Evolutionary conservation across 2,113 vertebrate genomes (phyloP).

Genomic region (Varanus komodoensis): DNA sequence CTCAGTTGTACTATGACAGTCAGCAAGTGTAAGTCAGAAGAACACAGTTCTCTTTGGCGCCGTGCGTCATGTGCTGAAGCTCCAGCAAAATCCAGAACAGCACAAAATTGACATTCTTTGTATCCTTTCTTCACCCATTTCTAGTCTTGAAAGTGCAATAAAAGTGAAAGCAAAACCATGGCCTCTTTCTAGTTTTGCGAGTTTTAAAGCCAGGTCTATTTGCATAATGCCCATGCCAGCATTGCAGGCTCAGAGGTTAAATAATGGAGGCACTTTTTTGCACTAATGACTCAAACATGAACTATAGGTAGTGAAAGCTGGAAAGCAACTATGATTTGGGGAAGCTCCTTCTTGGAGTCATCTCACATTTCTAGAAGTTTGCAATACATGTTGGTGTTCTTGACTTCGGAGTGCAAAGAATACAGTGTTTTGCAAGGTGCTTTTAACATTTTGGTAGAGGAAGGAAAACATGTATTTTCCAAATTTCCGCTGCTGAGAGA

Average conservation of each 20-base stretch:
- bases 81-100: background rate
- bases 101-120: background rate
- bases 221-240: background rate
- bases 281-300: too few relatives aligned
- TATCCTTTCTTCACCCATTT: slow-evolving; percentile 33
- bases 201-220: background rate
- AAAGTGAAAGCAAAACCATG: background rate
- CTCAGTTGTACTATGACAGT: background rate
- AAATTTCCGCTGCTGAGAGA: background rate
- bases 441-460: background rate
- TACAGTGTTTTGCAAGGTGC: background rate
- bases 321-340: too few relatives aligned
- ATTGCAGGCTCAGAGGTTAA: background rate
- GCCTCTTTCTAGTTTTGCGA: background rate
- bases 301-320: too few relatives aligned
- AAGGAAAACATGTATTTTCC: background rate
- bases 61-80: background rate
- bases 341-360: background rate
- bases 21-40: background rate
- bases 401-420: background rate
- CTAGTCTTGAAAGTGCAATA: background rate
- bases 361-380: background rate
- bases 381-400: background rate
- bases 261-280: background rate
- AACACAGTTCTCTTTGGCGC: background rate